These are phyloP conservation scores for Oxystoma pomonae DNA, from an alignment of 2,888 invertebrate species.

Conservation along the genomic window DNA sequence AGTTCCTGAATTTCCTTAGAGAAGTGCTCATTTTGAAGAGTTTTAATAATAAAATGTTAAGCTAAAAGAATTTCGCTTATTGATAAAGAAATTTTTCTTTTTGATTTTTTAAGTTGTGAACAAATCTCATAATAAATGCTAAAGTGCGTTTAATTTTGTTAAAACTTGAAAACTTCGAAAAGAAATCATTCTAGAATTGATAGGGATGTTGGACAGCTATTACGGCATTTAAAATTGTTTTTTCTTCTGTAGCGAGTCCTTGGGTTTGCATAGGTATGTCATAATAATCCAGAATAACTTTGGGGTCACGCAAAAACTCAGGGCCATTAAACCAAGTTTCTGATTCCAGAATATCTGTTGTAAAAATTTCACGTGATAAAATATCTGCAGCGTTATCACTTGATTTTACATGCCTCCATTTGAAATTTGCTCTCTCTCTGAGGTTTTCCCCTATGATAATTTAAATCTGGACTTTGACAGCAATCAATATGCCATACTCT, in stretches of 20 bases:
- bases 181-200: slow-evolving; percentile 8
- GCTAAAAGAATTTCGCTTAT: slow-evolving; percentile 11
- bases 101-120: too few relatives aligned
- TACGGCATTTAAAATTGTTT: background rate
- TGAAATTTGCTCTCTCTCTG: slow-evolving; percentile 11
- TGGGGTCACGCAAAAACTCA: background rate
- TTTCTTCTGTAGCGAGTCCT: background rate
- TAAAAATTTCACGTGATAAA: slow-evolving; percentile 6
- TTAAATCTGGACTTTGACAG: too few relatives aligned
- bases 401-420: slow-evolving; percentile 17
- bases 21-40: slow-evolving; percentile 15
- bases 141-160: too few relatives aligned
- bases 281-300: background rate
- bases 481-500: too few relatives aligned
- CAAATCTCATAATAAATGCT: too few relatives aligned
- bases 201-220: background rate
- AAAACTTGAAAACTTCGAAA: too few relatives aligned
- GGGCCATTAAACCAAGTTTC: slow-evolving; percentile 16
- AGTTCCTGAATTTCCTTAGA: slow-evolving; percentile 13
- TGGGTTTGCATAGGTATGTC: background rate
- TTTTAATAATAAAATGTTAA: slow-evolving; percentile 4
- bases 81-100: too few relatives aligned
- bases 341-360: background rate
- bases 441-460: too few relatives aligned
- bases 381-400: slow-evolving; percentile 17